phyloP scores from a whole-genome alignment of 2,888 invertebrate genomes.

The Merodon equestris region DNA sequence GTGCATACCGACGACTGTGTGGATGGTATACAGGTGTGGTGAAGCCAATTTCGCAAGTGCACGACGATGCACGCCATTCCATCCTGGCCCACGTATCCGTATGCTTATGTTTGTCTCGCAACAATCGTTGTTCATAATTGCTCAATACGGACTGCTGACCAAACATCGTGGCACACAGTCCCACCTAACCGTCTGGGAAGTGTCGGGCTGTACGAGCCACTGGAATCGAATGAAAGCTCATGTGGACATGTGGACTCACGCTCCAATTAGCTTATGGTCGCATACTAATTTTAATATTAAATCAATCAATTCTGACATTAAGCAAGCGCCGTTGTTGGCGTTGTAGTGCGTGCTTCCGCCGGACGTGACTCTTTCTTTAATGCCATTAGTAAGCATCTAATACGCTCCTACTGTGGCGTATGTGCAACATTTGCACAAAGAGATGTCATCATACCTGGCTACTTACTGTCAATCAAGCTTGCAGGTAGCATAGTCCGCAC shows the following conservation, averaged over 20 bases:
- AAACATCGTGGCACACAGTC: constrained; percentile 32
- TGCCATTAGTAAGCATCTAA: constrained; percentile 43
- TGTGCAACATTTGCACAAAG: too few species aligned
- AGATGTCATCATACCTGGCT: too few species aligned
- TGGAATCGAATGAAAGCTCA: neutral
- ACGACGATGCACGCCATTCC: constrained; percentile 9
- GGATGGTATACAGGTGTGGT: constrained; percentile 27
- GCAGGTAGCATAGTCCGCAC: too few species aligned
- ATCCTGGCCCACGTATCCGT: constrained; percentile 10
- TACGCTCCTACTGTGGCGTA: too few species aligned
- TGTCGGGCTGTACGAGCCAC: neutral
- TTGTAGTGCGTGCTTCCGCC: constrained; percentile 29
- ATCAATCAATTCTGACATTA: constrained; percentile 65
- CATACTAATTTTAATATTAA: constrained; percentile 65
- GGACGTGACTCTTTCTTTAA: constrained; percentile 56
- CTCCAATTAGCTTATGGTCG: constrained; percentile 47
- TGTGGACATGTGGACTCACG: constrained; percentile 14
- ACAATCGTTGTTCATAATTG: constrained; percentile 63
- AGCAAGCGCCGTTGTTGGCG: constrained; percentile 24
- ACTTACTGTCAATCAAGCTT: too few species aligned
- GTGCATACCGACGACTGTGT: neutral
- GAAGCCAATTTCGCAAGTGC: constrained; percentile 15
- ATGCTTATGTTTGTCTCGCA: constrained; percentile 28
- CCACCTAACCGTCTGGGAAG: neutral
- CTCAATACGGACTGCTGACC: constrained; percentile 49